Evolutionary conservation across 1,140 invertebrate genomes (phyloP), one percentile per base, ranked within the genome.

Genomic region (Drosophila virilis): DNA sequence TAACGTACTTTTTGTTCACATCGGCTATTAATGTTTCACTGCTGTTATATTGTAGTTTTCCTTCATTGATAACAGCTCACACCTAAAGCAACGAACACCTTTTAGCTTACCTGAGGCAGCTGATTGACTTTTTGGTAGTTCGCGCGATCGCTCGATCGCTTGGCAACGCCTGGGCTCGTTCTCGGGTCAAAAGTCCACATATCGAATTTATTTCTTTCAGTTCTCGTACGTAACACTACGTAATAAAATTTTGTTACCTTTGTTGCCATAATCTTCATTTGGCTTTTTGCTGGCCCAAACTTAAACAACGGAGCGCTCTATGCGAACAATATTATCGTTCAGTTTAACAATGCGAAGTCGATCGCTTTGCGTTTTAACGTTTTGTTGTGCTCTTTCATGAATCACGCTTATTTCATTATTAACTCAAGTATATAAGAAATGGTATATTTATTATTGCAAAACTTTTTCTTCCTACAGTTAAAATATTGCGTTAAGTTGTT

Each of bases 21-120:
- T 83, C 69, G 80, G 84, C 73, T 86, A 83, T 77, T 83, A 69
- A 73, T 88, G 79, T 83, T 79, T 77, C 51, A 69, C 45, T 58
- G 50, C 71, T 67, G 65, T 88, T 86, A 86, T 71, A 83, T 88
- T 88, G 69, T 77, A 69, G 79, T 83, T 88, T 88, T 88, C 83
- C 83, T 88, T 83, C 77, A 43, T 68, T 88, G 83, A 88, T 88
- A 88, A 88, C 62, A 37, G 5, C 66, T 22, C 65, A 58, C 32
- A 12, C 22, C 32, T n/a, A 48, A 59, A 46, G 48, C 17, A 9
- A 2, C 51, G n/a, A 22, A 1, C 17, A 55, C 62, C n/a, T 28
- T 32, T 32, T 9, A 38, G 60, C 50, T 68, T 32, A 74, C 64
- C 64, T 60, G 46, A n/a, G 42, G 38, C 69, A 57, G 61, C 33